Conservation (phyloP, 2,113 vertebrate species). For the Gymnarchus niloticus region DNA sequence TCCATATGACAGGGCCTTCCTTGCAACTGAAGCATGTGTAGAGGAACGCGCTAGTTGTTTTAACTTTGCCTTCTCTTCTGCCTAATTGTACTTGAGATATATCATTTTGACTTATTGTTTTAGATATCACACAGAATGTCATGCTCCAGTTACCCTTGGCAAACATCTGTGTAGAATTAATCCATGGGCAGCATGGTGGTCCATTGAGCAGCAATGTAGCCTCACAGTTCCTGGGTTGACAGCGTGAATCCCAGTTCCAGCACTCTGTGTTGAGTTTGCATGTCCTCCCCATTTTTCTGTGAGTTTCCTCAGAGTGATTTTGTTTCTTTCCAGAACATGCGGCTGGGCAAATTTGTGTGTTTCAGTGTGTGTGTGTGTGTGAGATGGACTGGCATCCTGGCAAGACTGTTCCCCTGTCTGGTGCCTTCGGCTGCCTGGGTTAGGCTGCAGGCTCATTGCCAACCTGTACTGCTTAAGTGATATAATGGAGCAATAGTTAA, state of each 20-base stretch:
- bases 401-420: neutral
- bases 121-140: neutral
- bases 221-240: neutral
- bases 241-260: neutral
- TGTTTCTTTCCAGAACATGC: neutral
- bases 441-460: too few species aligned
- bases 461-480: too few species aligned
- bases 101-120: neutral
- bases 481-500: constrained; percentile 2
- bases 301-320: neutral
- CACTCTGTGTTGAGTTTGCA: too few species aligned
- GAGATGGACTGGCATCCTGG: neutral
- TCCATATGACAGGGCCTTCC: neutral
- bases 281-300: neutral
- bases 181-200: neutral
- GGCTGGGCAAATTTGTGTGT: neutral
- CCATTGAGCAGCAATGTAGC: neutral
- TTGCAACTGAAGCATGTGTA: neutral
- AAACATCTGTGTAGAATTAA: neutral
- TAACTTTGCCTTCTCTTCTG: neutral
- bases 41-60: neutral
- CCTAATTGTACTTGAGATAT: neutral
- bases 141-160: neutral
- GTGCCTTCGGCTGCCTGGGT: too few species aligned
- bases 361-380: neutral